Base-by-base conservation (phyloP, 2,113 vertebrate species). In the Falco punctatus region DNA sequence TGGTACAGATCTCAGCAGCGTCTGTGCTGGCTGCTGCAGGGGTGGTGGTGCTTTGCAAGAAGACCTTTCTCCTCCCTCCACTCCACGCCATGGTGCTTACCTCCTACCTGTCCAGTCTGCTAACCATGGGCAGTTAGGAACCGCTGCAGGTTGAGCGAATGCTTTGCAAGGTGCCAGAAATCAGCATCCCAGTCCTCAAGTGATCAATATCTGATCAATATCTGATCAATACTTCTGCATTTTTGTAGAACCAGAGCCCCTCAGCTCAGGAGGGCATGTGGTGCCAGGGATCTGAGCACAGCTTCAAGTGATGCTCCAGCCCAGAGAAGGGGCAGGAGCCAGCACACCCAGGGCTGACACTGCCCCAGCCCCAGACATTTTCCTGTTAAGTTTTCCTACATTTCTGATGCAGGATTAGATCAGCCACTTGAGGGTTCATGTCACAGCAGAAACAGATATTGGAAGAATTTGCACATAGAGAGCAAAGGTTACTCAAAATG, bases 1-100 rank as follows among this genome's bases (percentile, higher is more conserved):
- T 86, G 78, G 46, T 83, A 17, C 44, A 11, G 33, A 95, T 96
- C 86, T 88, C 66, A 78, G 80, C 62, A 84, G 74, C 87, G 74
- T 91, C 48, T 96, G 93, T 90, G 62, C 84, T 2, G 2, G 35
- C 38, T 1, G 10, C 54, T 48, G 42, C 0, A 0, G 46, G 69
- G 33, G 38, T 18, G 58, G 28, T 26, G 54, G n/a, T 10, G 28
- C 40, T 75, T 52, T 16, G 13, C 71, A 33, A 32, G 26, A 33
- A 54, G 59, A 57, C 46, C 27, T 83, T 82, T 78, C 72, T 57
- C 51, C 28, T 51, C 40, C 52, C 72, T 55, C n/a, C 18, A 2
- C 6, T 33, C 30, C 73, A 26, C 0, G 1, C 52, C 3, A 3
- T 4, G 57, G 27, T 27, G 52, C 8, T 94, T 57, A 8, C 40